phyloP scores from a whole-genome alignment of 1,140 invertebrate species.

The Lordiphosa clarofinis region DNA sequence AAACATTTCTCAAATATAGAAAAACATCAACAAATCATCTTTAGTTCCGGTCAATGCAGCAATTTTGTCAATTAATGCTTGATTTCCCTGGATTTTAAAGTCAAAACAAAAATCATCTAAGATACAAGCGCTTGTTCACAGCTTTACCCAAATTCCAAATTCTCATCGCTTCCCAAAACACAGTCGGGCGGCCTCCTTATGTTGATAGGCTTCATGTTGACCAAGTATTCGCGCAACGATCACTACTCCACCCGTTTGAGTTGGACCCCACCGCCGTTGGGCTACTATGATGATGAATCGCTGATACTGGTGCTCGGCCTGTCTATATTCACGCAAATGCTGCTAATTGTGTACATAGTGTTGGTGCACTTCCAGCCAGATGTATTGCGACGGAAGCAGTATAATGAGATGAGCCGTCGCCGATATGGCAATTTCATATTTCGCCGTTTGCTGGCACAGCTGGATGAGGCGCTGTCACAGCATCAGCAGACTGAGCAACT shows the following conservation, averaged over 20 bases:
- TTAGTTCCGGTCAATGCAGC: too few relatives aligned
- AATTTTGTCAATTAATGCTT: too few relatives aligned
- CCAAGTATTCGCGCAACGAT: neutral
- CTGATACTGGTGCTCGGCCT: conserved; percentile 24
- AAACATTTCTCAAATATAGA: too few relatives aligned
- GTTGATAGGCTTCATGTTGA: conserved; percentile 4
- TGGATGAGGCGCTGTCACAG: conserved; percentile 19
- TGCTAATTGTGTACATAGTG: conserved; percentile 31
- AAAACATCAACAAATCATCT: too few relatives aligned
- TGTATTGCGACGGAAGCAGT: conserved; percentile 19
- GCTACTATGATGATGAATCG: conserved; percentile 15
- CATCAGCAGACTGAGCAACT: too few relatives aligned
- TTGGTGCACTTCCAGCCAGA: conserved; percentile 27
- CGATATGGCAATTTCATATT: conserved; percentile 48
- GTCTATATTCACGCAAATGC: conserved; percentile 26
- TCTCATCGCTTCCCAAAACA: neutral
- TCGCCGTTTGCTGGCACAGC: conserved; percentile 32
- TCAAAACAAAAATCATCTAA: too few relatives aligned
- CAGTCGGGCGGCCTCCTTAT: neutral
- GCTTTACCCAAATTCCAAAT: conserved; percentile 15
- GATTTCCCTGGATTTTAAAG: too few relatives aligned
- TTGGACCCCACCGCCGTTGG: neutral
- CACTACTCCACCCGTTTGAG: neutral
- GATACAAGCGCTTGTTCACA: neutral
- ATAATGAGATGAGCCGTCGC: conserved; percentile 27